These are phyloP conservation scores for Sardina pilchardus DNA, from an alignment of 2,113 vertebrate species.

Conservation along the genomic window DNA sequence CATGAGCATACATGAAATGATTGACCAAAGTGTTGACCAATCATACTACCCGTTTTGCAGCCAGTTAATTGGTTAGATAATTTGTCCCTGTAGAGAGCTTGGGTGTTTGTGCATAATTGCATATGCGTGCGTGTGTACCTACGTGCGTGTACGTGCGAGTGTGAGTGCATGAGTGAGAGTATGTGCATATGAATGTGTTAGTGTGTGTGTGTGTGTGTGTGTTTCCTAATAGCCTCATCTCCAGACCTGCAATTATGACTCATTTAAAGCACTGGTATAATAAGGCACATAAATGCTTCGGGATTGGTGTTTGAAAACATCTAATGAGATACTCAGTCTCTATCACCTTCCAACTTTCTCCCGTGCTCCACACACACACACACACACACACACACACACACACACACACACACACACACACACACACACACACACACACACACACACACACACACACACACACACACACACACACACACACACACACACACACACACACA, in stretches of 20 bases:
- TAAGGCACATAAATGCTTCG: neutral
- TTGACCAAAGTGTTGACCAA: too few relatives aligned
- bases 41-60: too few relatives aligned
- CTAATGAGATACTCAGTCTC: neutral
- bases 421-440: neutral
- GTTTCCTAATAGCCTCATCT: neutral
- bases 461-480: slow-evolving; percentile 18
- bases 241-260: neutral
- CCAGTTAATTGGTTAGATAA: too few relatives aligned
- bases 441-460: slow-evolving; percentile 4
- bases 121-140: too few relatives aligned
- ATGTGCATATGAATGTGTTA: too few relatives aligned
- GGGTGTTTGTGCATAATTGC: neutral
- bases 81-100: too few relatives aligned
- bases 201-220: neutral
- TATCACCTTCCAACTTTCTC: neutral
- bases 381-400: neutral
- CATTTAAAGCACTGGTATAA: neutral
- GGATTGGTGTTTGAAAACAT: neutral
- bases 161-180: too few relatives aligned
- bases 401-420: neutral
- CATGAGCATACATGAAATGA: too few relatives aligned
- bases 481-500: too few relatives aligned
- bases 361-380: too few relatives aligned
- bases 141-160: neutral